A percentile compares a stretch with the other conserved stretches of the same genome.
Conservation (phyloP, 1,140 invertebrate genomes). For the Diabrotica virgifera region DNA sequence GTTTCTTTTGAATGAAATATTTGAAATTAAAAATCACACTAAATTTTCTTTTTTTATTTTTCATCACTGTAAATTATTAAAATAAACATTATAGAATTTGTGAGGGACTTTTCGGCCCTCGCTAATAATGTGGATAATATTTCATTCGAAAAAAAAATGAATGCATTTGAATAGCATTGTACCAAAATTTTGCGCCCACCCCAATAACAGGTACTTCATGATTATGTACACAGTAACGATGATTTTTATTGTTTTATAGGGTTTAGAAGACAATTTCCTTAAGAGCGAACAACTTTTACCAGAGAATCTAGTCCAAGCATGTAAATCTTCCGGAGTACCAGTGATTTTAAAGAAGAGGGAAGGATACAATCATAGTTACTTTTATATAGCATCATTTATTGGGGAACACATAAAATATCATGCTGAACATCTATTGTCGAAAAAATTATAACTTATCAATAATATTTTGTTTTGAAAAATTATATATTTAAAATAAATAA, state of each 20-base stretch:
- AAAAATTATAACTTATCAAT: neutral
- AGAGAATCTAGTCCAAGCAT: slow-evolving; percentile 74
- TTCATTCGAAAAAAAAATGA: too few species aligned
- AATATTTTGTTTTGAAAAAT: neutral
- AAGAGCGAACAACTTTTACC: slow-evolving; percentile 76
- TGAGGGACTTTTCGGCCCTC: too few species aligned
- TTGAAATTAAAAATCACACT: too few species aligned
- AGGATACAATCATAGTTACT: slow-evolving; percentile 96
- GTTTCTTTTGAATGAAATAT: too few species aligned
- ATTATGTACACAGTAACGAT: too few species aligned
- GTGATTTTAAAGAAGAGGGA: slow-evolving; percentile 76
- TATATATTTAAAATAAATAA: neutral
- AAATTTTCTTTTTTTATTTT: too few species aligned
- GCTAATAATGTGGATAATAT: too few species aligned
- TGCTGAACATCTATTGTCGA: slow-evolving; percentile 59
- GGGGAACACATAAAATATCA: slow-evolving; percentile 92
- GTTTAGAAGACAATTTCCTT: slow-evolving; percentile 80
- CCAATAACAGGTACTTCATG: too few species aligned
- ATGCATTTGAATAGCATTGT: too few species aligned
- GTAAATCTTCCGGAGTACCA: slow-evolving; percentile 66
- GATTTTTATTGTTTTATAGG: slow-evolving; percentile 53
- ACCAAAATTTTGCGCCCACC: too few species aligned
- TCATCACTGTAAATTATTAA: too few species aligned
- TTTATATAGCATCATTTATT: slow-evolving; percentile 90
- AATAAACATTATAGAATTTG: too few species aligned